Conservation (phyloP, 1,140 invertebrate species). For the Coboldia fuscipes region DNA sequence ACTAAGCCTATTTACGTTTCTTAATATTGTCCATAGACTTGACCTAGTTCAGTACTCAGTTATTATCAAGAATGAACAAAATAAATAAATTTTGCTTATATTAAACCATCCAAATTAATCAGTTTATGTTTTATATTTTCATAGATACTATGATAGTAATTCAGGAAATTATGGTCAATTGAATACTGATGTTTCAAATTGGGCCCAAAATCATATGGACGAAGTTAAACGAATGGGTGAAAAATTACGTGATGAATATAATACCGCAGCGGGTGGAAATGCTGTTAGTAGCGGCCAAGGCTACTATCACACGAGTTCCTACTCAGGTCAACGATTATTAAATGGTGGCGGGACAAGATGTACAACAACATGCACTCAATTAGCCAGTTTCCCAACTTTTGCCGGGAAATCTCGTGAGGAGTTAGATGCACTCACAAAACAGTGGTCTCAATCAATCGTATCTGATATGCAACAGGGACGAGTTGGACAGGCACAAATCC, state of each 20-base stretch:
- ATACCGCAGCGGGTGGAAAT: not conserved
- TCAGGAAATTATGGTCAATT: not conserved
- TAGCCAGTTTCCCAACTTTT: not conserved
- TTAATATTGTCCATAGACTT: too few relatives aligned
- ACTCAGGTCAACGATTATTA: not conserved
- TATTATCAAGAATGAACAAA: not conserved
- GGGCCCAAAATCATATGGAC: not conserved
- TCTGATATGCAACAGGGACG: not conserved
- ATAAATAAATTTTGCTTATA: too few relatives aligned
- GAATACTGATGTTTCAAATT: not conserved
- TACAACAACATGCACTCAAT: not conserved
- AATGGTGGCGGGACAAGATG: not conserved
- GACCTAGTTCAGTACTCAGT: not conserved
- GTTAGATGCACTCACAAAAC: not conserved
- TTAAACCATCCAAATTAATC: too few relatives aligned
- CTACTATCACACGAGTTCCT: not conserved
- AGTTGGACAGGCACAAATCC: not conserved
- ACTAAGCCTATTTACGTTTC: too few relatives aligned
- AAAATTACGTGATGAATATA: not conserved
- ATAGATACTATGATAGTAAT: not conserved
- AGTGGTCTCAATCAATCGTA: not conserved
- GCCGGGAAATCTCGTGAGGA: not conserved
- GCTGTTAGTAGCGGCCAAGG: not conserved
- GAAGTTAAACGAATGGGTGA: not conserved
- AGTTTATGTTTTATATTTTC: too few relatives aligned